Conservation (phyloP, 2,888 invertebrate genomes). For the Cephus rjabovi region DNA sequence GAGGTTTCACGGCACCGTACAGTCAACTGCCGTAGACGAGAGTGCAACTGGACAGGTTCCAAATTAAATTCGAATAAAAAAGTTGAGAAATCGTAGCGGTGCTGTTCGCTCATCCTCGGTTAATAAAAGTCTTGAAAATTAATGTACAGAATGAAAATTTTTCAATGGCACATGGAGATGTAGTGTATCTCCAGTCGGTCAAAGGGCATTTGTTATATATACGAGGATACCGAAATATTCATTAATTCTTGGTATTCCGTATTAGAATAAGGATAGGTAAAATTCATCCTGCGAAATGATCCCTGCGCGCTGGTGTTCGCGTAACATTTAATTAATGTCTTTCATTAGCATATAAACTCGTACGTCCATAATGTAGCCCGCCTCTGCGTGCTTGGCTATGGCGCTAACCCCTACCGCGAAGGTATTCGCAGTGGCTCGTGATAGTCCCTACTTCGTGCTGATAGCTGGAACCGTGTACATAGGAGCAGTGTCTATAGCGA, state of each 20-base stretch:
- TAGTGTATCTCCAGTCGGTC: background rate
- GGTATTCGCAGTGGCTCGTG: constrained; percentile 1
- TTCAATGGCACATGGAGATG: background rate
- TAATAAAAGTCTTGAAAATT: background rate
- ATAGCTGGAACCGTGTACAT: background rate
- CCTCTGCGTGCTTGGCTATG: constrained; percentile 29
- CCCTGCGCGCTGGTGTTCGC: constrained; percentile 28
- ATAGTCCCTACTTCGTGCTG: background rate
- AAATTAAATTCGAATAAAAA: constrained; percentile 56
- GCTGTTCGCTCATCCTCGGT: background rate
- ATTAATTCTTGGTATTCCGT: constrained; percentile 57
- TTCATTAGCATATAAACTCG: constrained; percentile 56
- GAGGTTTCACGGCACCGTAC: constrained; percentile 52
- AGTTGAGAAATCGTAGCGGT: background rate
- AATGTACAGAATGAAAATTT: background rate
- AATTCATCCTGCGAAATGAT: background rate
- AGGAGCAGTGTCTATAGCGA: background rate
- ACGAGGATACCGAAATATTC: background rate
- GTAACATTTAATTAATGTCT: constrained; percentile 53
- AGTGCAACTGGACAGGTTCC: constrained; percentile 61
- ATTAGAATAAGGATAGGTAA: constrained; percentile 13
- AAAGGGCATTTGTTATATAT: background rate
- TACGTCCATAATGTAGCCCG: constrained; percentile 42
- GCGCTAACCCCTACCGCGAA: background rate
- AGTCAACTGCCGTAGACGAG: constrained; percentile 22